Conservation (phyloP, 2,888 invertebrate species). For the Papilio gigon region DNA sequence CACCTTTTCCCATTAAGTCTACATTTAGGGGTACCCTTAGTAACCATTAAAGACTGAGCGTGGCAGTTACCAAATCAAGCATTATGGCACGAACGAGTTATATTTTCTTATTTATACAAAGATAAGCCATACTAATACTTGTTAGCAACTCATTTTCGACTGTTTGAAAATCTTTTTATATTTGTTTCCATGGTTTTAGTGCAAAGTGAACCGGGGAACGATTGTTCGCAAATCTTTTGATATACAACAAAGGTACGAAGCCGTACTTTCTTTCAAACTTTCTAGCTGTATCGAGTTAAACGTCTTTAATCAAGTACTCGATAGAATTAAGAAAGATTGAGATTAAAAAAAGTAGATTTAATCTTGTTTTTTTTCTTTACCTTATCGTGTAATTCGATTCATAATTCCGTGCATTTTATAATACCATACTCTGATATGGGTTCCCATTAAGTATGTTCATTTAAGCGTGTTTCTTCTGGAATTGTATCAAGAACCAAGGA, state of each 20-base stretch:
- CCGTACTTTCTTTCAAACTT: constrained; percentile 20
- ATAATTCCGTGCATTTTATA: not conserved
- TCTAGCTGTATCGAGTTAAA: not conserved
- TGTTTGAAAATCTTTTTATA: constrained; percentile 22
- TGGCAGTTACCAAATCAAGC: not conserved
- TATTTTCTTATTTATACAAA: not conserved
- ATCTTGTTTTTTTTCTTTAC: not conserved
- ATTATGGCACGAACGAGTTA: not conserved
- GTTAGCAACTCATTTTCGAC: constrained; percentile 11
- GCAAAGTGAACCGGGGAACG: not conserved
- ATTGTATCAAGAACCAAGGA: too few relatives aligned
- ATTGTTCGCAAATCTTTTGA: constrained; percentile 31
- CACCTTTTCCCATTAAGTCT: too few relatives aligned
- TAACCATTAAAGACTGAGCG: not conserved
- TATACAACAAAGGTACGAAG: constrained; percentile 31
- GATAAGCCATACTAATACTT: constrained; percentile 13
- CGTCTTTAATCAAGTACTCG: not conserved
- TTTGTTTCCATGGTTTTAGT: constrained; percentile 19
- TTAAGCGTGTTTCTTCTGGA: too few relatives aligned
- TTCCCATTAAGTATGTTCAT: too few relatives aligned
- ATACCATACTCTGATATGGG: not conserved
- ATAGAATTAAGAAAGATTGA: not conserved
- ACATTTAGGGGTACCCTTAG: too few relatives aligned
- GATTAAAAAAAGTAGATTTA: not conserved
- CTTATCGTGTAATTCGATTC: not conserved